Evolutionary conservation across 1,140 invertebrate genomes (phyloP), one percentile per base, ranked within the genome.

Genomic region (Ruditapes philippinarum): DNA sequence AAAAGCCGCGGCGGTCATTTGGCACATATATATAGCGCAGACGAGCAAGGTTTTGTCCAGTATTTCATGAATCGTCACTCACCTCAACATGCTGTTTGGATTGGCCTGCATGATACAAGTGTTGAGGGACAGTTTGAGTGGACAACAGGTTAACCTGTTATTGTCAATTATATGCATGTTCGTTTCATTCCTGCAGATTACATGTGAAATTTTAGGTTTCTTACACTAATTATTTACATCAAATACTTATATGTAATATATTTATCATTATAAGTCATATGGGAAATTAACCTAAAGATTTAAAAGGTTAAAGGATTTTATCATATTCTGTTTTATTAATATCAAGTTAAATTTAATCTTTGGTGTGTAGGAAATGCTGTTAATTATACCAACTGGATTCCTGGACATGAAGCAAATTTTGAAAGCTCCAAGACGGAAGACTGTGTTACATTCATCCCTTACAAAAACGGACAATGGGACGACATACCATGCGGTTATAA

Each of bases 1-100:
- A 74, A 28, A 28, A n/a, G 31, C n/a, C 42, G 36, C 0, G 83
- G 83, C 38, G 83, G 83, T 0, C 68, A 85, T 45, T 51, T 85
- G 11, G 70, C 54, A 9, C 9, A 49, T n/a, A 85, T 85, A 5
- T 38, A 14, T n/a, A 60, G 40, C 40, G 65, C 42, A 11, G 28
- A 68, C 11, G 83, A 85, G 40, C 83, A 85, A 60, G 70, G 57
- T 38, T 85, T 54, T 74, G 25, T 85, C 11, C 22, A 85, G n/a
- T 28, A 22, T 11, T 74, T 85, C 25, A 73, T 85, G 83, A 36
- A n/a, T 2, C 42, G 49, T 17, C 25, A 85, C 28, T 70, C n/a
- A 12, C 80, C 80, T 28, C 25, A 51, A 14, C 38, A 84, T 25
- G 54, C 54, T 36, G 60, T 45, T 14, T 82, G 79, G 79, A 82